These are phyloP conservation scores for Petromus typicus DNA, from an alignment of 2,113 vertebrate species.

Conservation along the genomic window DNA sequence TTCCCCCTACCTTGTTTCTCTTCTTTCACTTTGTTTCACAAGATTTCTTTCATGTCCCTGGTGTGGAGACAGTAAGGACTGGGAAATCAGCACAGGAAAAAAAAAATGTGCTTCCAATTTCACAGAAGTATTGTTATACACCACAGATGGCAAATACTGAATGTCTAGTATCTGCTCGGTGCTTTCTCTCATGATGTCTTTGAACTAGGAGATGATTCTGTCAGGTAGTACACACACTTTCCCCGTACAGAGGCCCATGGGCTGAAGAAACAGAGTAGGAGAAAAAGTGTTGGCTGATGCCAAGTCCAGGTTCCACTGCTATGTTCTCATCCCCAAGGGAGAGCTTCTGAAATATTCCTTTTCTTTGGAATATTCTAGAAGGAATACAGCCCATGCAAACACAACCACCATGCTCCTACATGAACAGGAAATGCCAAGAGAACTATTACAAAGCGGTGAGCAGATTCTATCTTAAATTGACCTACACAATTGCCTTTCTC, in stretches of 20 bases:
- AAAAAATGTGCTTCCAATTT: background rate
- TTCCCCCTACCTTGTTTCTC: background rate
- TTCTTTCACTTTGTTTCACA: conserved; percentile 2
- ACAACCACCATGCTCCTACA: background rate
- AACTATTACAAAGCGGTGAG: background rate
- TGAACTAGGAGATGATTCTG: background rate
- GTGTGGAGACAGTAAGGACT: background rate
- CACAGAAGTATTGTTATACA: background rate
- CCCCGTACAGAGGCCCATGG: background rate
- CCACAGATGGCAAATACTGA: background rate
- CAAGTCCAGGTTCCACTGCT: background rate
- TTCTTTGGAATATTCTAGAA: conserved; percentile 46
- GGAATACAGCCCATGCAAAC: background rate
- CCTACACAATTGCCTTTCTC: background rate
- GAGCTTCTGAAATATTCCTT: conserved; percentile 14
- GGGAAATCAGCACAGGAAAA: background rate
- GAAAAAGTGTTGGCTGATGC: background rate
- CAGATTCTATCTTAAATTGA: background rate
- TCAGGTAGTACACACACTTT: background rate
- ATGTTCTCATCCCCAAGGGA: background rate
- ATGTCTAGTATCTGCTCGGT: background rate
- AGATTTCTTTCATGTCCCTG: background rate
- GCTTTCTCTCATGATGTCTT: background rate
- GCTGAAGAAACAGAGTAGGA: background rate
- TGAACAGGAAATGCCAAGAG: background rate